These are phyloP conservation scores for Agrotis clavis DNA, from an alignment of 2,888 invertebrate genomes.

Conservation along the genomic window DNA sequence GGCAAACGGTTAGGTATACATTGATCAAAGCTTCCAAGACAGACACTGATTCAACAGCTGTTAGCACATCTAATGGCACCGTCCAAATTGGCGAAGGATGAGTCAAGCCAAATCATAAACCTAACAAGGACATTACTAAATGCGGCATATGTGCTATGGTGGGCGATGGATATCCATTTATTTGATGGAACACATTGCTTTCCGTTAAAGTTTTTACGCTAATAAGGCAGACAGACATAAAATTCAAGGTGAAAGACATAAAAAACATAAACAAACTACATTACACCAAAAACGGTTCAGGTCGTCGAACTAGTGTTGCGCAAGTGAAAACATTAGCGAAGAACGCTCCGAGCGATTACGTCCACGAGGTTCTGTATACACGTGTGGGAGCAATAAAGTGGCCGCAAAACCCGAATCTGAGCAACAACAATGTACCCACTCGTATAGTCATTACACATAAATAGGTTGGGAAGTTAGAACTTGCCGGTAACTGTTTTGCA, in stretches of 20 bases:
- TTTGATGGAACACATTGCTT: conserved; percentile 32
- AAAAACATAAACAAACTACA: conserved; percentile 63
- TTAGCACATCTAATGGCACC: conserved; percentile 29
- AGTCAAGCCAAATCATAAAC: conserved; percentile 48
- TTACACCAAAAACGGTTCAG: conserved; percentile 44
- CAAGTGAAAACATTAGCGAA: conserved; percentile 74
- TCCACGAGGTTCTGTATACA: conserved; percentile 43
- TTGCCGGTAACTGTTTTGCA: conserved; percentile 42
- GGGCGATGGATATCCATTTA: conserved; percentile 32
- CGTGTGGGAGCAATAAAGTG: conserved; percentile 51
- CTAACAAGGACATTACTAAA: conserved; percentile 46
- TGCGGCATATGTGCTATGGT: conserved; percentile 30
- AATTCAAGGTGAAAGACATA: conserved; percentile 63
- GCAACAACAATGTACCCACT: conserved; percentile 37
- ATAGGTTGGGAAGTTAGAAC: conserved; percentile 39
- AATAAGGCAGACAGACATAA: conserved; percentile 33
- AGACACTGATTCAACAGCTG: conserved; percentile 28
- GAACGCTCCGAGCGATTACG: conserved; percentile 63
- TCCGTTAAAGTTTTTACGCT: conserved; percentile 25
- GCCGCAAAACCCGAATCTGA: conserved; percentile 38
- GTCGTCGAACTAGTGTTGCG: conserved; percentile 69
- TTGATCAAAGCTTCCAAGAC: conserved; percentile 28
- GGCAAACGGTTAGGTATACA: conserved; percentile 24
- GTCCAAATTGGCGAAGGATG: conserved; percentile 38
- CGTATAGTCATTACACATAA: conserved; percentile 32